Evolutionary conservation across 2,113 vertebrate genomes (phyloP), one percentile per base, ranked within the genome.

Genomic region (Coryphaenoides rupestris): DNA sequence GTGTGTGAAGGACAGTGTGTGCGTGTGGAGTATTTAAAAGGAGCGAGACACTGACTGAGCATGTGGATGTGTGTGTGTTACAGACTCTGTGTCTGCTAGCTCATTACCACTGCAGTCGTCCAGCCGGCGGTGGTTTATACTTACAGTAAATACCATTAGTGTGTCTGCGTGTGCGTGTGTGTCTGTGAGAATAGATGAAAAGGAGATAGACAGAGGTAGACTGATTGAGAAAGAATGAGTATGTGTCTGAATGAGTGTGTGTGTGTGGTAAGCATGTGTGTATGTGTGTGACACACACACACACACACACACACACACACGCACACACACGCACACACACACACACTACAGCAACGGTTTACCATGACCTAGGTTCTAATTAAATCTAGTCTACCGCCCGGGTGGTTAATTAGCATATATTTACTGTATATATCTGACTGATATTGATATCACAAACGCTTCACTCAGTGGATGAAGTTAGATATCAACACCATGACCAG

Each of bases 111-210:
- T 82, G 81, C 77, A 86, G 86, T 71, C 81, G 78, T 78, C 80
- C 61, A 75, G 81, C 73, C 73, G 79, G 81, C 65, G 56, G 79
- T 47, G 84, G 84, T 85, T 81, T 84, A 82, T 83, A 66, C 79
- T 85, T 86, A 86, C 87, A 82, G 82, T 86, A 84, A 40, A 86
- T 83, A 75, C 79, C 82, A 82, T 86, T 87, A 86, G 70, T 33
- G 72, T 69, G 62, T 63, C 19, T 55, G 62, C 53, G 60, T 61
- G 45, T 49, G 73, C 70, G 73, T 68, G 55, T 58, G 61, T 66
- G 62, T 63, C 65, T 56, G 73, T 58, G 68, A 60, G 68, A 75
- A 82, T 71, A 66, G 76, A 74, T 40, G 33, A 13, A 40, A 40
- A 7, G 13, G 33, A 12, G 33, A 40, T 40, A 40, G 33, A 40